Evolutionary conservation across 2,113 vertebrate genomes (phyloP), one percentile per base, ranked within the genome.

Genomic region (Puma concolor): DNA sequence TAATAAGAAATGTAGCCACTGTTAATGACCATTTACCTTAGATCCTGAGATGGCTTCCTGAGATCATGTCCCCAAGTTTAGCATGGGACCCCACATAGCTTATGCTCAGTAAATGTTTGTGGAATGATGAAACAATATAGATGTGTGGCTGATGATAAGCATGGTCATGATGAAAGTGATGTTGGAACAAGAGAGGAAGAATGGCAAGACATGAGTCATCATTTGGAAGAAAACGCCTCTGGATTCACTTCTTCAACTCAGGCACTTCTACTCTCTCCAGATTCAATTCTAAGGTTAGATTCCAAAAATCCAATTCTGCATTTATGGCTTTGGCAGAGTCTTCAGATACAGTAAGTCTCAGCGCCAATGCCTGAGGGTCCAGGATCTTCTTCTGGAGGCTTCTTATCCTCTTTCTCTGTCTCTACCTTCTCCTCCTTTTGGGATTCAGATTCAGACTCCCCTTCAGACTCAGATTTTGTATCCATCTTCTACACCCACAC

Each of bases 21-120:
- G 21, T 90, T 74, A 96, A 91, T 63, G 82, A 96, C 66, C 48
- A 79, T 88, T 97, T 97, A 90, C 79, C 90, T 94, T 90, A 84
- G 54, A 79, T 95, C 19, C 90, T 71, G 86, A 91, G 82, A 79
- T 69, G 60, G 48, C 38, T 83, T 91, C 74, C 84, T 85, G 52
- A 72, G 64, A 80, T 27, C 52, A 50, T 54, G 36, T 79, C 44
- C 8, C 16, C 57, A 91, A 36, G n/a, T 44, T 92, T 82, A 91
- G 52, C 63, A 87, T 6, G 95, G 52, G 16, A 52, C 6, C n/a
- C 72, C 5, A 41, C 3, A 88, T 2, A 81, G 74, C 80, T 77
- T 60, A 89, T 12, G 36, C 14, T 81, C n/a, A 77, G 25, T 79
- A 71, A 95, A 44, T 88, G 57, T 52, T 50, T 97, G n/a, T 5